Conservation (phyloP, 2,113 vertebrate genomes). For the Anolis carolinensis region DNA sequence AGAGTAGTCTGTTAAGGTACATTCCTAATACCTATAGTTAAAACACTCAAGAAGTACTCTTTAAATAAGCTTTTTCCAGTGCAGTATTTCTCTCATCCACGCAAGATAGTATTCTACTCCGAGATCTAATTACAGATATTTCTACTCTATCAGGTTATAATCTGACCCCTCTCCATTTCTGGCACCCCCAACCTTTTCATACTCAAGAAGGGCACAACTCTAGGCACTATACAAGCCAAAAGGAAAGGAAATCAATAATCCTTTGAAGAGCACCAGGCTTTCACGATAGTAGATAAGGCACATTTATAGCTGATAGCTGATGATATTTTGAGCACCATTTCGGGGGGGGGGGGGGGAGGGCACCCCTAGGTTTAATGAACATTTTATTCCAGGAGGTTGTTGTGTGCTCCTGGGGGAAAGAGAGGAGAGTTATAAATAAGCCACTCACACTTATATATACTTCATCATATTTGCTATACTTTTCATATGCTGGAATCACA, state of each 20-base stretch:
- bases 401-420: not conserved
- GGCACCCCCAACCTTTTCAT: not conserved
- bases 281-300: not conserved
- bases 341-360: not conserved
- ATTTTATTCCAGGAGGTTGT: not conserved
- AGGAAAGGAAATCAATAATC: conserved; percentile 8
- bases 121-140: conserved; percentile 18
- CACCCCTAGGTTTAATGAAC: not conserved
- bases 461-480: not conserved
- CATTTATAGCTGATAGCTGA: not conserved
- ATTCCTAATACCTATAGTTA: conserved; percentile 3
- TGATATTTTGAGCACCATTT: conserved; percentile 14
- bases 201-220: conserved; percentile 10
- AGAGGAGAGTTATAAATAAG: not conserved
- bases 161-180: not conserved
- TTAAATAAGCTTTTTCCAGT: conserved; percentile 23
- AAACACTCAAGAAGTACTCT: not conserved
- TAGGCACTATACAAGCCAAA: not conserved
- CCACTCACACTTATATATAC: not conserved
- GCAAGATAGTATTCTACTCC: not conserved
- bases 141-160: conserved; percentile 11
- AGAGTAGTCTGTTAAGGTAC: not conserved
- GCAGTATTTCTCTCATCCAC: not conserved
- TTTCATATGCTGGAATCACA: not conserved
- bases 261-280: conserved; percentile 13